A percentile compares a stretch with the other conserved stretches of the same genome.
Evolutionary conservation across 2,113 vertebrate species (phyloP).

Genomic region (Brienomyrus longianalis): DNA sequence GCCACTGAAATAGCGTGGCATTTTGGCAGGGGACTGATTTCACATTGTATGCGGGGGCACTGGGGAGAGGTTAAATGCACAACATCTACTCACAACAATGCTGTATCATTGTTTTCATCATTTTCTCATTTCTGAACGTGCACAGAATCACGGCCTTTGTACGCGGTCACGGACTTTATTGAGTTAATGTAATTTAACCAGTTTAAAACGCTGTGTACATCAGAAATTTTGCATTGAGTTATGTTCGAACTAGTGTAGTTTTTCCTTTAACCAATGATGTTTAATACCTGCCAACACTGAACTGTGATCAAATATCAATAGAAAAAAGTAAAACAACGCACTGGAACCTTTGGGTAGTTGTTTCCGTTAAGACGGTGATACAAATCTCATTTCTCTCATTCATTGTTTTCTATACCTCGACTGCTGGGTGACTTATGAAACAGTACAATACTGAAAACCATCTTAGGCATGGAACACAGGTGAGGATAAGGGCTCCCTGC

Average conservation of each 20-base stretch:
- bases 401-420: background rate
- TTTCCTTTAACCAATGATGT: background rate
- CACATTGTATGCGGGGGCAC: conserved; percentile 19
- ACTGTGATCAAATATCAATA: background rate
- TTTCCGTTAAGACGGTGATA: background rate
- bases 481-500: background rate
- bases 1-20: conserved; percentile 49
- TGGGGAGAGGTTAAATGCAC: conserved; percentile 27
- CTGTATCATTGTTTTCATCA: conserved; percentile 19
- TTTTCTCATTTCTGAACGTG: background rate
- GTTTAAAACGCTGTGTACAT: background rate
- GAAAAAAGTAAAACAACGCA: background rate
- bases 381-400: background rate
- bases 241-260: background rate
- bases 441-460: background rate
- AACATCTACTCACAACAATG: conserved; percentile 17
- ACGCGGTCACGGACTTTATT: background rate
- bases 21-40: conserved; percentile 45
- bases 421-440: background rate
- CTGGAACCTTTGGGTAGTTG: background rate
- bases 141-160: background rate
- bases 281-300: background rate
- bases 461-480: background rate
- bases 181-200: background rate
- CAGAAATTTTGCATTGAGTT: background rate